phyloP scores from a whole-genome alignment of 2,113 vertebrate genomes.

The Dicrurus megarhynchus region DNA sequence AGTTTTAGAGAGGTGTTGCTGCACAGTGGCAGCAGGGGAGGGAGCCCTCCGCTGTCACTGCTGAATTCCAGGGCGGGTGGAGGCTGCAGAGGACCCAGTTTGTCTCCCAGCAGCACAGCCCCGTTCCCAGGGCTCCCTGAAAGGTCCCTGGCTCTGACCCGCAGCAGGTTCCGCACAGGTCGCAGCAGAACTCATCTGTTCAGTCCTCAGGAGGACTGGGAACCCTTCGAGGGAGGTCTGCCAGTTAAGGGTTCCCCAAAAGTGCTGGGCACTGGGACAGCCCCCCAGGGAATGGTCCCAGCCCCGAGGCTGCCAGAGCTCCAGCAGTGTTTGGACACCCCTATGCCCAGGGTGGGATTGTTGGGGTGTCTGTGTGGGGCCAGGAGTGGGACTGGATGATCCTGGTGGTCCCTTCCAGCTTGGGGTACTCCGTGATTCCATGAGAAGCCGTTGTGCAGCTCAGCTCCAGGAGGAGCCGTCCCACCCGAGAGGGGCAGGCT shows the following conservation, averaged over 20 bases:
- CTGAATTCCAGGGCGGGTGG: background rate
- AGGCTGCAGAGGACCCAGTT: background rate
- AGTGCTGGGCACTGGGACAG: background rate
- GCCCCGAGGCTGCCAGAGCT: background rate
- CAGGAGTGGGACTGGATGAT: fast-evolving
- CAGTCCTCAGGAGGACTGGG: background rate
- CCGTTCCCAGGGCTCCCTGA: background rate
- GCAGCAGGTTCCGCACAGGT: background rate
- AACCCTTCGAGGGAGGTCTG: background rate
- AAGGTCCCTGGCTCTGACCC: background rate
- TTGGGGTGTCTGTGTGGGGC: background rate
- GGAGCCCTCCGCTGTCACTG: background rate
- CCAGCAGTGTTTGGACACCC: fast-evolving
- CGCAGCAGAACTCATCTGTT: background rate
- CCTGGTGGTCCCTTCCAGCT: background rate
- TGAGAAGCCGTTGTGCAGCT: background rate
- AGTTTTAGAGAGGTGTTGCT: background rate
- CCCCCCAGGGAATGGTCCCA: background rate
- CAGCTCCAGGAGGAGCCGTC: background rate
- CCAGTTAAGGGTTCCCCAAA: background rate
- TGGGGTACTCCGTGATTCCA: fast-evolving
- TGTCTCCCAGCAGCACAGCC: background rate
- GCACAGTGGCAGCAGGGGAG: background rate
- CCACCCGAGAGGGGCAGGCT: no score
- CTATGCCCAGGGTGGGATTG: background rate